phyloP scores from a whole-genome alignment of 2,888 invertebrate genomes.

The Pomacea canaliculata region DNA sequence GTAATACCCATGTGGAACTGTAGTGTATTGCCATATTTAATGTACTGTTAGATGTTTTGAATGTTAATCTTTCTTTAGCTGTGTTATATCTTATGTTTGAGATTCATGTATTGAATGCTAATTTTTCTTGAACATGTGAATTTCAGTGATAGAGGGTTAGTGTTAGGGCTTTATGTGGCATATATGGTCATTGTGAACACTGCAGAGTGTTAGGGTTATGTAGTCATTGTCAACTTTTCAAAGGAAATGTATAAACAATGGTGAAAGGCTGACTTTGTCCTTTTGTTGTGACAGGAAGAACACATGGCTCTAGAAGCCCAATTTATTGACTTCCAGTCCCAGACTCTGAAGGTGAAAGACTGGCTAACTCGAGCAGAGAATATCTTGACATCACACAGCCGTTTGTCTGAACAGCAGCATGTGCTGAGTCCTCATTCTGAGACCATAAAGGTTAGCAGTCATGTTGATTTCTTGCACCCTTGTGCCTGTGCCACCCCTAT shows the following conservation, averaged over 20 bases:
- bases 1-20: too few relatives aligned
- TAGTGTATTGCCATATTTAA: too few relatives aligned
- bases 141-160: too few relatives aligned
- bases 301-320: constrained; percentile 48
- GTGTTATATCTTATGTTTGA: too few relatives aligned
- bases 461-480: constrained; percentile 9
- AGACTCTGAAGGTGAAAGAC: constrained; percentile 70
- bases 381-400: constrained; percentile 71
- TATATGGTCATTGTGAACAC: too few relatives aligned
- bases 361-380: constrained; percentile 75
- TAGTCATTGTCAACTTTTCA: too few relatives aligned
- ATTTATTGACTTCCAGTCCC: constrained; percentile 60
- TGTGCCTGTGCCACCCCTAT: background rate
- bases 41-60: too few relatives aligned
- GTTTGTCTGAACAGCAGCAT: constrained; percentile 52
- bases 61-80: too few relatives aligned
- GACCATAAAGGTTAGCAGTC: constrained; percentile 54
- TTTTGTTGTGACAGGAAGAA: constrained; percentile 48
- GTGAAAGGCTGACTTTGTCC: background rate
- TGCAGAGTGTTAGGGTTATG: too few relatives aligned
- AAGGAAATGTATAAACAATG: background rate
- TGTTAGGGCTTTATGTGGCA: too few relatives aligned
- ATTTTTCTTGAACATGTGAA: too few relatives aligned
- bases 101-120: too few relatives aligned
- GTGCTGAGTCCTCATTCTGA: constrained; percentile 52